Evolutionary conservation across 2,113 vertebrate species (phyloP).

Genomic region (Equus quagga): DNA sequence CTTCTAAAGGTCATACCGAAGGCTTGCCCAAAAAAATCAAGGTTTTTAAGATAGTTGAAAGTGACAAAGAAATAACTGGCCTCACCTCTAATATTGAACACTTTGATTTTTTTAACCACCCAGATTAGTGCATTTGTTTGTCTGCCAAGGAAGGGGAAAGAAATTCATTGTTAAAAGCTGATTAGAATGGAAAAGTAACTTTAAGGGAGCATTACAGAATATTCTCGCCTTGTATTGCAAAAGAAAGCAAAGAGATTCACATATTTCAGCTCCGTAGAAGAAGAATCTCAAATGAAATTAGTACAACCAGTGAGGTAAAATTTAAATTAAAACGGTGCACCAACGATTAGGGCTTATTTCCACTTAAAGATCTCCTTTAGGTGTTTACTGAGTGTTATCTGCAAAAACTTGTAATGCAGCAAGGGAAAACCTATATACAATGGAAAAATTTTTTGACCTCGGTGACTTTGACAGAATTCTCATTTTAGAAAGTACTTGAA

Average conservation of each 20-base stretch:
- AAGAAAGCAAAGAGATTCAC: background rate
- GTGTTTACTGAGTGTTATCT: background rate
- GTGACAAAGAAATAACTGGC: background rate
- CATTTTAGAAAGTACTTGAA: background rate
- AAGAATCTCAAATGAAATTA: background rate
- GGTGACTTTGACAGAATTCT: background rate
- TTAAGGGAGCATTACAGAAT: background rate
- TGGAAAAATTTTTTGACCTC: background rate
- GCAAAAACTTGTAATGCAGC: background rate
- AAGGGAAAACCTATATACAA: background rate
- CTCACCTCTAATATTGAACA: background rate
- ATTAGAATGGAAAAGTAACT: constrained; percentile 4
- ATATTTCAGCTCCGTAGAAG: background rate
- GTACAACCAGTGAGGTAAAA: background rate
- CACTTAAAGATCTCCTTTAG: background rate
- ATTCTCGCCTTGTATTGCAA: background rate
- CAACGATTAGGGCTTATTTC: background rate
- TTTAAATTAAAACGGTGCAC: background rate
- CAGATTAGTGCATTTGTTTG: background rate
- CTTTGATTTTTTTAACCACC: background rate
- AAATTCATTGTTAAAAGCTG: background rate
- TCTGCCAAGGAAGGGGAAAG: background rate
- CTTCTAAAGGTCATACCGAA: background rate
- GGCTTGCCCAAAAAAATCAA: background rate
- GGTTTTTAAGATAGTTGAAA: background rate